Percentiles rank a stretch among this genome's conserved stretches.
Evolutionary conservation across 1,140 invertebrate species (phyloP).

Genomic region (Seison nebaliae): DNA sequence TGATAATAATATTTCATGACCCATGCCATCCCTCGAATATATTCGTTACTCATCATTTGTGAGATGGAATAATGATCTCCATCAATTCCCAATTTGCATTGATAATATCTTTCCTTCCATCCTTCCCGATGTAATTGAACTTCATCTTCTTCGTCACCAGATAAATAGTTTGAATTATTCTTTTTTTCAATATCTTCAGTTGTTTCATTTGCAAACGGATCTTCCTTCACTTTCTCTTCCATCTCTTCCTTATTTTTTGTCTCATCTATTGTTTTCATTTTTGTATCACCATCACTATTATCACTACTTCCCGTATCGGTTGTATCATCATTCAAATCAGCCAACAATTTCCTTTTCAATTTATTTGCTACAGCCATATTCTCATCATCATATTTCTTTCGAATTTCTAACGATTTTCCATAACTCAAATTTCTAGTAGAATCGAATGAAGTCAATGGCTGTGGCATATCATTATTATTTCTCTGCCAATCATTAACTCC

Average conservation of each 20-base stretch:
- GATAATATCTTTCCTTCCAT: constrained; percentile 86
- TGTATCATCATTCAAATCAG: not conserved
- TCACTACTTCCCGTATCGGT: constrained; percentile 1
- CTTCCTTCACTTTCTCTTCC: not conserved
- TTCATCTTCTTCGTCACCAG: constrained; percentile 59
- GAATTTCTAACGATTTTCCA: too few relatives aligned
- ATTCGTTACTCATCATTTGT: constrained; percentile 59
- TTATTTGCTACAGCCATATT: not conserved
- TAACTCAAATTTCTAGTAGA: too few relatives aligned
- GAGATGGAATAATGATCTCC: constrained; percentile 54
- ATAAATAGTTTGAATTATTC: constrained; percentile 36
- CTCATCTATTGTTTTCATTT: not conserved
- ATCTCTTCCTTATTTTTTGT: not conserved
- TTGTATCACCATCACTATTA: not conserved
- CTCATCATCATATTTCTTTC: not conserved
- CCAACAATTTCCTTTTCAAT: not conserved
- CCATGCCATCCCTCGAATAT: constrained; percentile 84
- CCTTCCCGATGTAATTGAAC: constrained; percentile 86
- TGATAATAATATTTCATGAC: constrained; percentile 89
- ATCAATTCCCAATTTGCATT: constrained; percentile 72
- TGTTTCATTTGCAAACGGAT: not conserved
- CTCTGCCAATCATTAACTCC: too few relatives aligned
- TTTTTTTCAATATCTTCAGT: not conserved
- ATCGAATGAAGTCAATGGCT: too few relatives aligned
- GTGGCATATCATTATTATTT: too few relatives aligned